phyloP scores from a whole-genome alignment of 2,113 vertebrate genomes.

The Sylvietta virens region DNA sequence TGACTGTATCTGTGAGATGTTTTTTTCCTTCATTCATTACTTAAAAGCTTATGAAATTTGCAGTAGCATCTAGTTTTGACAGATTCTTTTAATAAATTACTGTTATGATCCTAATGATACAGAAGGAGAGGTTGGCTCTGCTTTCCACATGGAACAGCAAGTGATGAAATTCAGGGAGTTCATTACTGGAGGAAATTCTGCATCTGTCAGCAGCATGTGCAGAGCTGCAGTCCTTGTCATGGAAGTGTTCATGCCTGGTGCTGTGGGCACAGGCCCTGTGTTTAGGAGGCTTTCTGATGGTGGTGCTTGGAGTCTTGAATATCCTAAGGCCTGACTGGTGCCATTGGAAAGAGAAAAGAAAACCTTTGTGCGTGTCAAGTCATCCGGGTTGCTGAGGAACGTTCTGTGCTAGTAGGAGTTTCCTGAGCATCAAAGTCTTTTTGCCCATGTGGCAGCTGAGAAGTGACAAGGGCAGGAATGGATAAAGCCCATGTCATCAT shows the following conservation, averaged over 20 bases:
- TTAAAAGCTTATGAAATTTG: slow-evolving; percentile 10
- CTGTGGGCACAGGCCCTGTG: neutral
- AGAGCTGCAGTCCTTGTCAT: neutral
- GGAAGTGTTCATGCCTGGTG: neutral
- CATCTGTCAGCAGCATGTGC: neutral
- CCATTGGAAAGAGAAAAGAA: neutral
- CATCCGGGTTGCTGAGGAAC: neutral
- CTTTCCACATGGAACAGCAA: neutral
- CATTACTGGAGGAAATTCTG: neutral
- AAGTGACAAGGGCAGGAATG: neutral
- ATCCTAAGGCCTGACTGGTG: neutral
- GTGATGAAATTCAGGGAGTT: neutral
- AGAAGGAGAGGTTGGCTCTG: neutral
- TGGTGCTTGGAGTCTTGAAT: neutral
- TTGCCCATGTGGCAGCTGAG: neutral
- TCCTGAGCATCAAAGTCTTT: rapidly evolving
- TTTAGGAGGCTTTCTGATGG: neutral
- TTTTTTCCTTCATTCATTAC: slow-evolving; percentile 5
- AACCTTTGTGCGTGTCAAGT: neutral
- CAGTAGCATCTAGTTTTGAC: neutral
- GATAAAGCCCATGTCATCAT: neutral
- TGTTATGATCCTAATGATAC: neutral
- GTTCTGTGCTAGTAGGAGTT: neutral
- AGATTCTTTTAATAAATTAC: neutral
- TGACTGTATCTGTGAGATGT: neutral